A percentile compares a stretch with the other conserved stretches of the same genome.
These are phyloP conservation scores for Anhinga rufa DNA, from an alignment of 2,113 vertebrate species.

Conservation along the genomic window DNA sequence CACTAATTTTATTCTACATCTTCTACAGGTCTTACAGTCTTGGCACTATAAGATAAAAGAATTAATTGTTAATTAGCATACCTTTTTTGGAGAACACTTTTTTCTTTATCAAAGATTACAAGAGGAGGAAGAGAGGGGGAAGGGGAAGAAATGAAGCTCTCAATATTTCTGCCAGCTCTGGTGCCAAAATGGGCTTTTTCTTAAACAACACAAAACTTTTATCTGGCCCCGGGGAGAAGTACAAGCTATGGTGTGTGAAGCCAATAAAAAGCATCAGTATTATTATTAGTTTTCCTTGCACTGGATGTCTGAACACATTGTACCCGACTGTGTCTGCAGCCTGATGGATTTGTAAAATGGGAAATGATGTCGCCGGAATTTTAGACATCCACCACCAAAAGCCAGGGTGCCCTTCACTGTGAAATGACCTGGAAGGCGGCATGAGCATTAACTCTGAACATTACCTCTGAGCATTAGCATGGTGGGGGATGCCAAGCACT, in stretches of 20 bases:
- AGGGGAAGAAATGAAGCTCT: background rate
- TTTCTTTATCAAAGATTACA: slow-evolving; percentile 42
- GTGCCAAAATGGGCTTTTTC: background rate
- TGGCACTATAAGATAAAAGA: slow-evolving; percentile 38
- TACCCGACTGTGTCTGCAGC: background rate
- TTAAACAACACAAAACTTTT: background rate
- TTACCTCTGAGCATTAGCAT: background rate
- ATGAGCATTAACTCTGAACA: background rate
- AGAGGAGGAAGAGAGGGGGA: background rate
- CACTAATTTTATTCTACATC: slow-evolving; percentile 33
- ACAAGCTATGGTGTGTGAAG: slow-evolving; percentile 3
- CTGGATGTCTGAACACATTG: slow-evolving; percentile 13
- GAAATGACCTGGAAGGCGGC: background rate
- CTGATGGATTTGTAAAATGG: slow-evolving; percentile 10
- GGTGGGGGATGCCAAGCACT: too few relatives aligned
- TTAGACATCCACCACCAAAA: background rate
- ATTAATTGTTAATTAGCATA: slow-evolving; percentile 69
- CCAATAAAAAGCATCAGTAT: background rate
- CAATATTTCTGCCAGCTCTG: background rate
- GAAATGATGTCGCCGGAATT: background rate
- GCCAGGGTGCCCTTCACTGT: background rate
- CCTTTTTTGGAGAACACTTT: slow-evolving; percentile 14
- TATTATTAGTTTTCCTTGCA: background rate
- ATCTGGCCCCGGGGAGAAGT: background rate
- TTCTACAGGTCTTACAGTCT: slow-evolving; percentile 48